Evolutionary conservation across 1,140 invertebrate species (phyloP).

Genomic region (Drosophila varians): DNA sequence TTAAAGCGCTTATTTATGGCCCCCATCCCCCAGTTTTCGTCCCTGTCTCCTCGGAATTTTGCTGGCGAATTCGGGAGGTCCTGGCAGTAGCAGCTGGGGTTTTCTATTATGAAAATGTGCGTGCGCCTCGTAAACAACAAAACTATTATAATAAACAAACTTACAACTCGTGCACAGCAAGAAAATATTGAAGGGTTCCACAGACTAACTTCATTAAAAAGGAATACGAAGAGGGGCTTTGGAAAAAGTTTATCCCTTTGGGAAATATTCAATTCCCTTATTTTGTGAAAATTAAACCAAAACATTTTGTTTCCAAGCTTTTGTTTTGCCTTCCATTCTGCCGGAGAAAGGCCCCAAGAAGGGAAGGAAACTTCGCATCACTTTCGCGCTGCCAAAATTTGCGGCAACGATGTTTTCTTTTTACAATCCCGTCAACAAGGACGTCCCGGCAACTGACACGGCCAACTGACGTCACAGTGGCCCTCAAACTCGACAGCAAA

Average conservation of each 20-base stretch:
- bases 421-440: constrained; percentile 35
- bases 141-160: constrained; percentile 46
- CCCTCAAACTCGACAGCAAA: constrained; percentile 10
- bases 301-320: background rate
- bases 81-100: constrained; percentile 26
- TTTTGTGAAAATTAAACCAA: background rate
- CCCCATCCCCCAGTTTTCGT: background rate
- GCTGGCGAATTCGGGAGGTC: background rate
- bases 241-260: background rate
- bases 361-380: constrained; percentile 35
- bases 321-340: background rate
- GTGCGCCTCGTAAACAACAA: constrained; percentile 55
- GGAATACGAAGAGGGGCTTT: background rate
- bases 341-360: background rate
- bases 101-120: constrained; percentile 50
- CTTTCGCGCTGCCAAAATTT: constrained; percentile 40
- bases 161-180: background rate
- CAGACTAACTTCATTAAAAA: background rate
- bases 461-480: constrained; percentile 54
- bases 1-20: constrained; percentile 62
- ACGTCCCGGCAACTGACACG: background rate
- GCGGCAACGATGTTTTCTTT: constrained; percentile 35
- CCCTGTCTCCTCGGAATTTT: background rate
- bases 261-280: background rate
- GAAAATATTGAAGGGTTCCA: background rate